These are phyloP conservation scores for Labeo rohita DNA, from an alignment of 2,113 vertebrate species.

Conservation along the genomic window DNA sequence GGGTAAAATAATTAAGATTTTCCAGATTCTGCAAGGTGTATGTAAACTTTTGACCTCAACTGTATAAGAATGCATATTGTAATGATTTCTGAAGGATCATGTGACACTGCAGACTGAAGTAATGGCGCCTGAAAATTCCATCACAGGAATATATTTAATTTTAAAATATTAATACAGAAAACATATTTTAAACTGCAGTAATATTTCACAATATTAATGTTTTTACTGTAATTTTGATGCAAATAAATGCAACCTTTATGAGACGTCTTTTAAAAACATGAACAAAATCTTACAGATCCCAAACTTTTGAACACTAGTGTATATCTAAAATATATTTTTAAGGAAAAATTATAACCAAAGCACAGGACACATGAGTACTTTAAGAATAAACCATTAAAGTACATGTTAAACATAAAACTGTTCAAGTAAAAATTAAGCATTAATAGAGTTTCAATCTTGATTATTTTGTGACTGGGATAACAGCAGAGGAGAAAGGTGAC, in stretches of 20 bases:
- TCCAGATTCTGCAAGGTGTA: too few relatives aligned
- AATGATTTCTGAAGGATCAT: not conserved
- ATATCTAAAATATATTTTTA: not conserved
- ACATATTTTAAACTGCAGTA: not conserved
- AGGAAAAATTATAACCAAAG: not conserved
- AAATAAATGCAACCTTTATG: not conserved
- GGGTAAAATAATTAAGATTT: too few relatives aligned
- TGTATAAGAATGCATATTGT: too few relatives aligned
- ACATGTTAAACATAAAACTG: not conserved
- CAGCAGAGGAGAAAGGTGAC: not conserved
- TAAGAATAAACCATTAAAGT: not conserved
- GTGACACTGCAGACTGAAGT: not conserved
- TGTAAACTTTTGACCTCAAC: too few relatives aligned
- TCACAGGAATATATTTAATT: not conserved
- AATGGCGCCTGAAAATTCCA: not conserved
- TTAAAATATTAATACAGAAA: not conserved
- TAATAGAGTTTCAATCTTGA: conserved; percentile 22
- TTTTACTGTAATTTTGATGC: not conserved
- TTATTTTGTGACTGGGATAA: conserved; percentile 41
- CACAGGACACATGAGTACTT: not conserved
- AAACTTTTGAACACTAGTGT: not conserved
- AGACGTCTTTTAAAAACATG: not conserved
- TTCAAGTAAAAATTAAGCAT: conserved; percentile 36
- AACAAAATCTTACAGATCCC: not conserved
- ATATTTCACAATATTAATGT: not conserved